Evolutionary conservation across 1,140 invertebrate species (phyloP).

Genomic region (Bombus cullumanus): DNA sequence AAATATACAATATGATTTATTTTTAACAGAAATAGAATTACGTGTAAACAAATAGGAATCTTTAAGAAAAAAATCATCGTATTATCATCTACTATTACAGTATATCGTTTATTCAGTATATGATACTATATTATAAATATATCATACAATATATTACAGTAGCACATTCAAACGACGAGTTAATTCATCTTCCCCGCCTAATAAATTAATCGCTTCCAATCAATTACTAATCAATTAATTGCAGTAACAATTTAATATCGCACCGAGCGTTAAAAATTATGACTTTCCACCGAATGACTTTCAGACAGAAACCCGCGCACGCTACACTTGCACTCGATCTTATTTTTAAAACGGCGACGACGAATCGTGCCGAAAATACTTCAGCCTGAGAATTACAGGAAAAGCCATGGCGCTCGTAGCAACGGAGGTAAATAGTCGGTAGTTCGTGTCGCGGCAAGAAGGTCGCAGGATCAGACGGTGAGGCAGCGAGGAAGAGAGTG

Average conservation of each 20-base stretch:
- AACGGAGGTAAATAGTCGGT: slow-evolving; percentile 56
- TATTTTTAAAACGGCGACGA: neutral
- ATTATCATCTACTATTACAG: too few relatives aligned
- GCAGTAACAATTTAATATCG: too few relatives aligned
- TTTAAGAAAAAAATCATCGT: too few relatives aligned
- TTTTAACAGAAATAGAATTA: too few relatives aligned
- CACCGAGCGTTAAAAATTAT: neutral
- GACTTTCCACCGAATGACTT: neutral
- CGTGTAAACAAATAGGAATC: too few relatives aligned
- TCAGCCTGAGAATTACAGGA: neutral
- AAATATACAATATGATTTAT: too few relatives aligned
- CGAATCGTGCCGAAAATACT: slow-evolving; percentile 33
- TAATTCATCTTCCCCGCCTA: neutral
- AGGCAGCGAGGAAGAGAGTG: slow-evolving; percentile 20
- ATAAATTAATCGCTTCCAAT: neutral
- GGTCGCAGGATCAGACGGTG: slow-evolving; percentile 21
- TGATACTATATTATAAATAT: too few relatives aligned
- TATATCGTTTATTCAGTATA: too few relatives aligned
- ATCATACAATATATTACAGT: too few relatives aligned
- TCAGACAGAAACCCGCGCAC: neutral
- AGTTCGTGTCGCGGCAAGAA: slow-evolving; percentile 46
- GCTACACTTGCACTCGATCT: neutral
- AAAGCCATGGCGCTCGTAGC: neutral
- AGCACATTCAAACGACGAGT: neutral
- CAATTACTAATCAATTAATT: neutral